These are phyloP conservation scores for Phrynocephalus forsythii DNA, from an alignment of 2,797 vertebrate species.

Conservation along the genomic window DNA sequence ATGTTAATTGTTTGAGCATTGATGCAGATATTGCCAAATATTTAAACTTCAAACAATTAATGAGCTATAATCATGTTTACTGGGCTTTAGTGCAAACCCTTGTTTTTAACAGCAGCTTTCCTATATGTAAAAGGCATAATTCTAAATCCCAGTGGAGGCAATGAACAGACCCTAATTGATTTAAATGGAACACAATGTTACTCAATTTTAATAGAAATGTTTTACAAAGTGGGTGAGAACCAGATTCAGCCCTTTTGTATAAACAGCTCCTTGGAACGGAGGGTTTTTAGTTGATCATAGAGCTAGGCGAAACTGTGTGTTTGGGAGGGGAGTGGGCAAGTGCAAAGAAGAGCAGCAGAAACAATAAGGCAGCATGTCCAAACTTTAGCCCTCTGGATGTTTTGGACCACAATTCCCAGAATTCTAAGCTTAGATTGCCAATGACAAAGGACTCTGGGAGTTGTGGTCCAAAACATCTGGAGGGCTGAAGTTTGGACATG, in stretches of 20 bases:
- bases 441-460: too few species aligned
- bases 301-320: neutral
- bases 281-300: conserved; percentile 14
- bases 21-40: neutral
- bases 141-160: conserved; percentile 5
- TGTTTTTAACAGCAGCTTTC: neutral
- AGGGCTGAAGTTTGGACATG: too few species aligned
- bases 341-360: neutral
- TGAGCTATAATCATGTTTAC: neutral
- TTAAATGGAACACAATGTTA: conserved; percentile 44
- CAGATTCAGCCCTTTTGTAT: neutral
- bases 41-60: conserved; percentile 2
- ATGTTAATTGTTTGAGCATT: neutral
- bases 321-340: neutral
- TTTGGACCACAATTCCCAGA: too few species aligned
- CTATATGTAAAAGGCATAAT: neutral
- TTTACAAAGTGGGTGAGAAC: conserved; percentile 27
- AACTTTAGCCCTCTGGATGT: too few species aligned
- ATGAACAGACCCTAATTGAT: conserved; percentile 40
- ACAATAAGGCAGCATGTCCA: neutral
- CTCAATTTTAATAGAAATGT: conserved; percentile 23
- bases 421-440: too few species aligned
- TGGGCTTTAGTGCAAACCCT: neutral
- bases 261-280: conserved; percentile 24
- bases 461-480: too few species aligned